phyloP scores from a whole-genome alignment of 2,797 vertebrate genomes.

The Molothrus ater region DNA sequence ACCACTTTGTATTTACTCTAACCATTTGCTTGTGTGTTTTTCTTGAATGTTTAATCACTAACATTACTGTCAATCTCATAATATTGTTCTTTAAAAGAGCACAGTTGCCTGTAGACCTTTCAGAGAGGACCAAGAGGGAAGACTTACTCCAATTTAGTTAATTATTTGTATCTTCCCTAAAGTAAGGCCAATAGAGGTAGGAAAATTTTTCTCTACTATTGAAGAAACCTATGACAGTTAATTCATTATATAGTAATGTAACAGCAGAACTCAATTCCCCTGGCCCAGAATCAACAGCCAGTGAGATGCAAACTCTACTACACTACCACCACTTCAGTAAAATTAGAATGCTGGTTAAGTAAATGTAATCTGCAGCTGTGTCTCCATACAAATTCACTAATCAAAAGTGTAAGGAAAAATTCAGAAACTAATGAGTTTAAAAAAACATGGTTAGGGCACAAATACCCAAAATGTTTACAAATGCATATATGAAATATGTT shows the following conservation, averaged over 20 bases:
- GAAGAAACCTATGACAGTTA: background rate
- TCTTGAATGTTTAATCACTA: background rate
- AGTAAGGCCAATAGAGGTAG: background rate
- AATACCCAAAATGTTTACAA: background rate
- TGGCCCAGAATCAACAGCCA: background rate
- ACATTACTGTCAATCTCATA: background rate
- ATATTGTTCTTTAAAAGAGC: background rate
- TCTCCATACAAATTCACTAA: background rate
- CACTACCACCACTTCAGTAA: background rate
- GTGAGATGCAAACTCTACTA: background rate
- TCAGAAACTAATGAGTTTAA: background rate
- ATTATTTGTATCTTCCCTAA: background rate
- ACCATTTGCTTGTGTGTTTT: background rate
- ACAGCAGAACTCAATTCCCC: background rate
- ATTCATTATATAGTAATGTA: background rate
- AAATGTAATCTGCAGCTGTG: background rate
- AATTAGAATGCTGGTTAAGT: background rate
- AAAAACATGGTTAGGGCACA: background rate
- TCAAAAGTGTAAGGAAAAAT: background rate
- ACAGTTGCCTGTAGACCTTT: background rate
- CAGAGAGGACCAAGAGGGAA: background rate
- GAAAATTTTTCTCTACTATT: background rate
- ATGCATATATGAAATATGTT: background rate
- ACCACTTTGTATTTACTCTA: background rate
- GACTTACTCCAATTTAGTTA: background rate